Base-by-base conservation (phyloP, 2,113 vertebrate species). In the Gobiocypris rarus region DNA sequence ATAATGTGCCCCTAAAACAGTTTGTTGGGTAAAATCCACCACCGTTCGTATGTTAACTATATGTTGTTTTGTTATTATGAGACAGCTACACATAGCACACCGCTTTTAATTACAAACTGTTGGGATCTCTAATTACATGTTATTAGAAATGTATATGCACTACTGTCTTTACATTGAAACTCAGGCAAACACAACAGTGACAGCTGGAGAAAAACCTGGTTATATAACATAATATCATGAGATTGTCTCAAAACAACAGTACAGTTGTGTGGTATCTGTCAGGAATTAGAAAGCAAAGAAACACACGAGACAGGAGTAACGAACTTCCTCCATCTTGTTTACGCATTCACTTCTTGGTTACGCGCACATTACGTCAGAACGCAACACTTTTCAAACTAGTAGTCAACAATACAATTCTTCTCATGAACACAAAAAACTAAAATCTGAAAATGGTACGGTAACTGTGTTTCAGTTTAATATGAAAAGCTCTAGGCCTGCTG, bases 401-500 rank as follows among this genome's bases (percentile, higher is more conserved):
- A 19, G 17, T 54, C 17, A 54, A 22, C 17, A 22, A 54, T 22
- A 19, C 52, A 54, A 22, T 54, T 54, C 52, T 22, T 41, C 9
- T 38, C 19, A 41, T n/a, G 4, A n/a, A 22, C 22, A 11, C 31
- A 41, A 22, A 14, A 50, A 50, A 50, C 63, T 34, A 9, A 14
- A 58, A 41, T 22, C 31, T 41, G 10, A 58, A 22, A 56, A 71
- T 24, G 22, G 13, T 50, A 50, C 5, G 31, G 24, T 82, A n/a
- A 34, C 54, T 50, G 3, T 22, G 22, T 74, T 86, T 45, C 71
- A 24, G 59, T 70, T 15, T 24, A 76, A 59, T 56, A 31, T 41
- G 11, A 22, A 81, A 56, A 28, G 10, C 28, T 85, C 28, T 11
- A 67, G 75, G 38, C 87, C 59, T 84, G 87, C 82, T 56, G 54